Evolutionary conservation across 2,797 vertebrate species (phyloP).

Genomic region (Eidolon dupreanum): DNA sequence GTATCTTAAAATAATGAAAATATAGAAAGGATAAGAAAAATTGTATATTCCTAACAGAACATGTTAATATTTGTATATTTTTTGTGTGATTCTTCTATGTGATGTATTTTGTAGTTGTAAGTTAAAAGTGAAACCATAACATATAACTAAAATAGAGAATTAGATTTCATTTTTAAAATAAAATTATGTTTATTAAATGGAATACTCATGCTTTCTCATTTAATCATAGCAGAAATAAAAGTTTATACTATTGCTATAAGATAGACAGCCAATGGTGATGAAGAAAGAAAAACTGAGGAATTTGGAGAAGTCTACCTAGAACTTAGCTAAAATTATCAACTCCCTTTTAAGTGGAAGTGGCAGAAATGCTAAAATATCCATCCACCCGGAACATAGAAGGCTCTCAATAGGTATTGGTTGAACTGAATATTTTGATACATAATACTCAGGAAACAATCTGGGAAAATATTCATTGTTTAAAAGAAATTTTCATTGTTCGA

Average conservation of each 20-base stretch:
- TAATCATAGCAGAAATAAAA: not conserved
- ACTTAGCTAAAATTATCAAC: not conserved
- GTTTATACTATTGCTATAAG: not conserved
- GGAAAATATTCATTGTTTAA: not conserved
- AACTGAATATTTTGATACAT: not conserved
- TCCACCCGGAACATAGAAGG: not conserved
- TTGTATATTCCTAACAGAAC: not conserved
- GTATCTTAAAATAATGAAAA: slow-evolving; percentile 11
- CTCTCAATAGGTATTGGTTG: not conserved
- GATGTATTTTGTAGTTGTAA: not conserved
- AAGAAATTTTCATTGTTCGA: slow-evolving; percentile 4
- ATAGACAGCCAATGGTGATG: not conserved
- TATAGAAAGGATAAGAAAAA: not conserved
- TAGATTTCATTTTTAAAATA: slow-evolving; percentile 19
- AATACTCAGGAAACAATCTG: not conserved
- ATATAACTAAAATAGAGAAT: not conserved
- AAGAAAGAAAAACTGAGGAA: not conserved
- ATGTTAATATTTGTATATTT: not conserved
- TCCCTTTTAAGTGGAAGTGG: not conserved
- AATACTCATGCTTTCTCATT: not conserved
- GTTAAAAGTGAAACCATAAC: not conserved
- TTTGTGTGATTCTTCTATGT: not conserved
- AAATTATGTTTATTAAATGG: not conserved
- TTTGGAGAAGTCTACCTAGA: not conserved
- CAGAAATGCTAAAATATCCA: not conserved